phyloP scores from a whole-genome alignment of 1,140 invertebrate genomes.

The Potamilus streckersoni region DNA sequence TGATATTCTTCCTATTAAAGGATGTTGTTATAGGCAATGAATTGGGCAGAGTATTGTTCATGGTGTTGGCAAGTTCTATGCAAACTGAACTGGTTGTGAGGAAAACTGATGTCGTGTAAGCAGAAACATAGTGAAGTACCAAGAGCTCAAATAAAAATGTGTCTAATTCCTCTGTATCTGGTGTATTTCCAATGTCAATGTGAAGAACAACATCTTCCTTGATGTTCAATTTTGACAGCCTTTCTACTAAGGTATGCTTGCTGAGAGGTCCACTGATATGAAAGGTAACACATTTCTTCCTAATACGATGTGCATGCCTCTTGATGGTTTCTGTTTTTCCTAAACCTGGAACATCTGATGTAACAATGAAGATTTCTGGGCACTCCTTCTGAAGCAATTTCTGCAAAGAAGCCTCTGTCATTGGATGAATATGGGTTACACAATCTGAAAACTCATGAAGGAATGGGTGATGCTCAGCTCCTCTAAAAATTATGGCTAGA shows the following conservation, averaged over 20 bases:
- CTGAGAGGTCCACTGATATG: conserved; percentile 26
- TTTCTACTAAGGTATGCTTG: conserved; percentile 17
- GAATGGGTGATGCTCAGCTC: conserved; percentile 25
- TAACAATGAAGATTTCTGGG: conserved; percentile 10
- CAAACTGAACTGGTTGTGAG: conserved; percentile 19
- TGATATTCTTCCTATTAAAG: conserved; percentile 29
- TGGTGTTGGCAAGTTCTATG: conserved; percentile 43
- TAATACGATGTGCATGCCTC: no score
- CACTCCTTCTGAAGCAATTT: conserved; percentile 13
- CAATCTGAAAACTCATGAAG: conserved; percentile 19
- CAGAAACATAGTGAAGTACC: conserved; percentile 26
- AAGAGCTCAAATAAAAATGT: conserved; percentile 41
- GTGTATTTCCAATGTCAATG: conserved; percentile 32
- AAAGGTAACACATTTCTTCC: no score
- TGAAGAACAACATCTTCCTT: conserved; percentile 31
- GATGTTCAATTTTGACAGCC: conserved; percentile 12
- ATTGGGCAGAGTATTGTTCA: conserved; percentile 30
- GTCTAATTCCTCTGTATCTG: conserved; percentile 31
- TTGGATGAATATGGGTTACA: conserved; percentile 18
- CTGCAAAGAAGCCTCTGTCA: conserved; percentile 24
- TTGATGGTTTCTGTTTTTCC: no score
- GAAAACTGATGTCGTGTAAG: conserved; percentile 12
- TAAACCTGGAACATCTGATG: conserved; percentile 35
- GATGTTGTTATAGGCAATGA: conserved; percentile 30
- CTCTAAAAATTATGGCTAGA: conserved; percentile 32